A percentile compares a stretch with the other conserved stretches of the same genome.
Conservation (phyloP, 2,113 vertebrate species). For the Paraplagusia blochii region DNA sequence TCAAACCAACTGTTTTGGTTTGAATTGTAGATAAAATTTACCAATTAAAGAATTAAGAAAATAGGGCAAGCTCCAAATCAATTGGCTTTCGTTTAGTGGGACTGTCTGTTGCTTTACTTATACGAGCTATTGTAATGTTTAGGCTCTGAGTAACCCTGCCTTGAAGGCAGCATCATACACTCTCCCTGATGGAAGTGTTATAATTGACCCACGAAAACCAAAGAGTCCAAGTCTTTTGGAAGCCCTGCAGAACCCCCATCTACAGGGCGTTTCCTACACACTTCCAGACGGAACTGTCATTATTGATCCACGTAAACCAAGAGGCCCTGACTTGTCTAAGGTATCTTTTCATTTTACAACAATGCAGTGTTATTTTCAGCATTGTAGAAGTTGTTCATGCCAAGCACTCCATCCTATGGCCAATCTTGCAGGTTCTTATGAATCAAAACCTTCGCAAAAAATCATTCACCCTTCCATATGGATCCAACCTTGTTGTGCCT, state of each 20-base stretch:
- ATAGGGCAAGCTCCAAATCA: too few species aligned
- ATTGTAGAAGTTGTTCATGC: neutral
- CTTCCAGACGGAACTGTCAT: conserved; percentile 75
- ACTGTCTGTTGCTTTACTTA: neutral
- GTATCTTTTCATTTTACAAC: conserved; percentile 35
- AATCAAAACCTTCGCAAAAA: conserved; percentile 63
- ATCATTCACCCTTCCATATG: conserved; percentile 62
- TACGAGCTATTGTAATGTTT: conserved; percentile 14
- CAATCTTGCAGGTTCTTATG: conserved; percentile 57
- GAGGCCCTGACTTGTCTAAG: conserved; percentile 58
- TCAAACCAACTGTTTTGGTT: too few species aligned
- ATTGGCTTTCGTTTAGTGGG: conserved; percentile 3
- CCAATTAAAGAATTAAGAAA: too few species aligned
- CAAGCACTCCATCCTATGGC: conserved; percentile 4
- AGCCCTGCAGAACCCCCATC: conserved; percentile 72
- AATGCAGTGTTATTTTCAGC: neutral
- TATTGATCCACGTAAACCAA: conserved; percentile 66
- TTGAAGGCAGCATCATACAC: conserved; percentile 62
- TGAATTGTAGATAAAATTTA: too few species aligned
- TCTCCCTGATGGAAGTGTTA: conserved; percentile 69
- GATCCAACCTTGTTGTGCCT: conserved; percentile 52
- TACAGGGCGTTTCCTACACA: conserved; percentile 66
- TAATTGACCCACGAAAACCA: conserved; percentile 67
- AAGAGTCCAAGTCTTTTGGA: conserved; percentile 62
- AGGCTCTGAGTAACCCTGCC: conserved; percentile 65